Base-by-base conservation (phyloP, 2,797 vertebrate genomes). In the Fratercula arctica region DNA sequence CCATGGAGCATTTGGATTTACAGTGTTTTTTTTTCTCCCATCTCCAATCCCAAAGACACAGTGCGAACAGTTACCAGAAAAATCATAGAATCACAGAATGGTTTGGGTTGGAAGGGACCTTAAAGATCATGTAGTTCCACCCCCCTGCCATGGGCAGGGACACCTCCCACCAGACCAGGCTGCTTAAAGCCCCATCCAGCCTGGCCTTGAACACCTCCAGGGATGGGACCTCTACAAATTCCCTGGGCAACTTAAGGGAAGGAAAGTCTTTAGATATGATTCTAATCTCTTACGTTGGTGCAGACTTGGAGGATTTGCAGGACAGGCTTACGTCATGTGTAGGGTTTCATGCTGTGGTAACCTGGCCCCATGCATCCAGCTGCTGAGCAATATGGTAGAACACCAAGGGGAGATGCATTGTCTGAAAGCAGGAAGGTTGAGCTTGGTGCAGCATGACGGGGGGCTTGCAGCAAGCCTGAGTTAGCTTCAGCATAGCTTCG, bases 301-400 rank as follows among this genome's bases (percentile, higher is more conserved):
- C 46, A 50, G 60, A 48, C 13, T 33, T 45, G 33, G 33, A 66
- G 37, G 16, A 53, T 66, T 51, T 82, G 9, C 59, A 59, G 59
- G 21, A 48, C 39, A 37, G 26, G 29, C 46, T 77, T 39, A 20
- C 2, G 4, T 45, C 70, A 9, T 1, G 6, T 1, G 2, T n/a
- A 59, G 45, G 16, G 59, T 77, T 66, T 46, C 48, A 35, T 24
- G 39, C 59, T 82, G 57, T 8, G 11, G 9, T 41, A 82, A 48
- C 51, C 45, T 26, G 25, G 45, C 17, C 33, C 1, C 1, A 15
- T 53, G 23, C 18, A 24, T 53, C 60, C 54, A 64, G 29, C 51
- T 41, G 33, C 57, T 64, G 29, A 48, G 59, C 16, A 7, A 29
- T 16, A 7, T 31, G 16, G 18, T 59, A 41, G 21, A 76, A 29